These are phyloP conservation scores for Rhagonycha fulva DNA, from an alignment of 2,888 invertebrate genomes.

Conservation along the genomic window DNA sequence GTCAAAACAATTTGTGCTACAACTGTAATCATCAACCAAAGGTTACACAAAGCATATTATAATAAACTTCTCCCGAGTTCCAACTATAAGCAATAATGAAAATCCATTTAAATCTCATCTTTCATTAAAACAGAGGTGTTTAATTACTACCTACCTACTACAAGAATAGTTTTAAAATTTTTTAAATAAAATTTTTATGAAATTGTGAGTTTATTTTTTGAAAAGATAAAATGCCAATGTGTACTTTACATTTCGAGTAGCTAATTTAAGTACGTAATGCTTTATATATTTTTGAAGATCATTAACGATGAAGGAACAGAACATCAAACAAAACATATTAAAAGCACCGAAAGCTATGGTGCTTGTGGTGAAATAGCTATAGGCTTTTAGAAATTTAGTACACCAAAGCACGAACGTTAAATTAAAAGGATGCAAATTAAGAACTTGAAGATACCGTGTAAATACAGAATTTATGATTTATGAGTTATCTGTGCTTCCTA, in stretches of 20 bases:
- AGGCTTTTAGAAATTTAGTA: background rate
- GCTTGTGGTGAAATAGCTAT: background rate
- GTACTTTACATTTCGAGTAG: background rate
- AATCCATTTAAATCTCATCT: background rate
- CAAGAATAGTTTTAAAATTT: background rate
- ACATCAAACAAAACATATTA: background rate
- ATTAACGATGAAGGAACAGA: background rate
- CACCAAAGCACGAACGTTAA: background rate
- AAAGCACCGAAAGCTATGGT: background rate
- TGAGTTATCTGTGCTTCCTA: background rate
- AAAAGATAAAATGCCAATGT: background rate
- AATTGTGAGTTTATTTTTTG: background rate
- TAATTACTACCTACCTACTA: background rate
- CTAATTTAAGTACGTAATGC: background rate
- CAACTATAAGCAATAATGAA: background rate
- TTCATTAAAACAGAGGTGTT: background rate
- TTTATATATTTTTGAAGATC: background rate
- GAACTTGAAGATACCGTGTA: background rate
- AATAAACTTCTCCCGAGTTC: no score
- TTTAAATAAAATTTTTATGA: background rate
- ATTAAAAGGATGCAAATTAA: background rate
- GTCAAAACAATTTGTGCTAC: no score
- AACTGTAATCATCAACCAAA: background rate
- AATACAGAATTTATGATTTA: background rate
- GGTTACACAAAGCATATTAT: background rate